phyloP scores from a whole-genome alignment of 2,113 vertebrate genomes.

The Leptosomus discolor region DNA sequence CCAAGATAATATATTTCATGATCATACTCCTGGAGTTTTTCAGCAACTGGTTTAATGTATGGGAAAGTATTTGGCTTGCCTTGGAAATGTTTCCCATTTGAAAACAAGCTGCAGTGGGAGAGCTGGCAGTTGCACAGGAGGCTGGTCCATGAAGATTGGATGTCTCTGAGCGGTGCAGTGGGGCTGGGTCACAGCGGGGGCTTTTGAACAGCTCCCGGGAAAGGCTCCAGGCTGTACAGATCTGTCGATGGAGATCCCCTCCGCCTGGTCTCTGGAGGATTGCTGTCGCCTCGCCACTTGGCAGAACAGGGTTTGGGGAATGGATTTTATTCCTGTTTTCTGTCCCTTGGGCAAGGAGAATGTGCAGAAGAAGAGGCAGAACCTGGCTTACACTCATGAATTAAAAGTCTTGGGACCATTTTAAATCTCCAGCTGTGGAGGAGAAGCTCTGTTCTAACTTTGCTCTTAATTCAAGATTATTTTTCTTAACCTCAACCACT shows the following conservation, averaged over 20 bases:
- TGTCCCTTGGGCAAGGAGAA: neutral
- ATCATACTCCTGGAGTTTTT: neutral
- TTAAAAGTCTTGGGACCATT: neutral
- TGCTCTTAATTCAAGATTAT: neutral
- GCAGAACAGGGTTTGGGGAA: neutral
- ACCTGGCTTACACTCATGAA: neutral
- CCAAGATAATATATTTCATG: neutral
- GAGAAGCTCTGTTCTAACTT: neutral
- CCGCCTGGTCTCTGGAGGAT: neutral
- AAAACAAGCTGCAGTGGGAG: slow-evolving; percentile 23
- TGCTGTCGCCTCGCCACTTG: neutral
- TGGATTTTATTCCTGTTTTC: neutral
- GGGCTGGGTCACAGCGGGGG: neutral
- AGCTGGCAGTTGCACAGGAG: neutral
- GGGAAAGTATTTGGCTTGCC: slow-evolving; percentile 1
- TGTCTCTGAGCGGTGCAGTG: neutral
- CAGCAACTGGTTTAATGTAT: neutral
- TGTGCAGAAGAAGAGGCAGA: neutral
- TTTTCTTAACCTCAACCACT: neutral
- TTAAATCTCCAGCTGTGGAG: neutral
- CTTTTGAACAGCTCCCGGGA: neutral
- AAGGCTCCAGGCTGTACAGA: neutral
- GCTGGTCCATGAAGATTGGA: neutral
- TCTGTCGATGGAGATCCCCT: neutral
- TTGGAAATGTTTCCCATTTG: slow-evolving; percentile 3